Base-by-base conservation (phyloP, 2,113 vertebrate genomes). In the Petroica traversi region DNA sequence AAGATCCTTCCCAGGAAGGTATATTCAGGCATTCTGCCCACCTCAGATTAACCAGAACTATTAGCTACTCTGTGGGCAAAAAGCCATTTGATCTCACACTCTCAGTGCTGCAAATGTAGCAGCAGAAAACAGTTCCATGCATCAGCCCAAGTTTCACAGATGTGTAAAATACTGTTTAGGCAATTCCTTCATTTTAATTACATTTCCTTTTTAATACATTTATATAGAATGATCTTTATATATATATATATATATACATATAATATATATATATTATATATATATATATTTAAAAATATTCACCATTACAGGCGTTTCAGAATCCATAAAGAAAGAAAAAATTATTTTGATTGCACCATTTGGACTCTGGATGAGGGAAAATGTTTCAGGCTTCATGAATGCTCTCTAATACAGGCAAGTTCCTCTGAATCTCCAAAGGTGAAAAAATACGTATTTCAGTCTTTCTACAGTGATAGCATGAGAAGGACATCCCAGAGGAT, bases 171-270 rank as follows among this genome's bases (percentile, higher is more conserved):
- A 89, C 81, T 92, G 18, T 68, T 92, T 67, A 85, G 57, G 78
- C 29, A 80, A 78, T 72, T 92, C 51, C 78, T 96, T 94, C 46
- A 82, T 82, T 91, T 94, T 94, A 94, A 97, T 97, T 95, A 90
- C 84, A 93, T 54, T 90, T 95, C 40, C 31, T 80, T 94, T 95
- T 93, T 88, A 92, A 96, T 88, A 95, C 85, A 92, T 92, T 95
- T 93, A 95, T 88, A 97, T 80, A 97, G 46, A 94, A 88, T 59
- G 66, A 88, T 93, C 90, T 95, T 95, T 13, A n/a, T n/a, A n/a
- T 78, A 18, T 89, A 67, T 81, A 89, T 95, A 90, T 83, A 92
- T 84, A 88, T 48, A 48, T 82, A 87, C n/a, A 89, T 95, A 90
- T 83, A 92, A 88, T 48, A 48, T 82, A 87, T 13, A n/a, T n/a